Conservation (phyloP, 53 echinoderm and acorn worm genomes). For the Temnopleurus reevesii region DNA sequence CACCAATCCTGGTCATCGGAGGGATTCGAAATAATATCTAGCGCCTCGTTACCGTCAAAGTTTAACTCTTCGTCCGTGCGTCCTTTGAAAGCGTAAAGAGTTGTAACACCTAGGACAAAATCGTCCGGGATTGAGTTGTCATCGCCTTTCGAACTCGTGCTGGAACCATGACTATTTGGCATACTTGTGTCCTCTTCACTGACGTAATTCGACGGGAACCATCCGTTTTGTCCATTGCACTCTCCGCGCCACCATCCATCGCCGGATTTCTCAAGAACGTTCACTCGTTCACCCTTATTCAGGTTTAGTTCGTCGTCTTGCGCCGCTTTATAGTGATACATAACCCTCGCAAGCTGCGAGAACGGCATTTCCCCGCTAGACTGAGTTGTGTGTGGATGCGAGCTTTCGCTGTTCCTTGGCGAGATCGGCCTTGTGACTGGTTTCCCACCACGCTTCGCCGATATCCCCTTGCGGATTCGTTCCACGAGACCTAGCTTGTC, state of each 20-base stretch:
- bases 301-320: constrained; percentile 87
- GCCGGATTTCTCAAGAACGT: constrained; percentile 90
- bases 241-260: constrained; percentile 99
- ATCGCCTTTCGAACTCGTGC: constrained; percentile 78
- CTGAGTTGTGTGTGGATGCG: constrained; percentile 52
- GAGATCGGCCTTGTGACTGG: constrained; percentile 31
- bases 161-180: constrained; percentile 69
- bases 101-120: constrained; percentile 81
- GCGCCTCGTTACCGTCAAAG: constrained; percentile 82
- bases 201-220: constrained; percentile 99
- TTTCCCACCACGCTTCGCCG: constrained; percentile 19
- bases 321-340: constrained; percentile 78
- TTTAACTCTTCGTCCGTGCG: constrained; percentile 93
- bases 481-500: constrained; percentile 73
- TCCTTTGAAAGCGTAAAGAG: constrained; percentile 87
- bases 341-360: constrained; percentile 68
- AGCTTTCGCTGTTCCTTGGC: constrained; percentile 31
- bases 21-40: constrained; percentile 91
- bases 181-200: constrained; percentile 75
- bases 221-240: constrained; percentile 76
- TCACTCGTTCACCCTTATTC: constrained; percentile 77
- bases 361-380: constrained; percentile 59
- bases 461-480: constrained; percentile 56
- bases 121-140: constrained; percentile 76
- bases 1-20: constrained; percentile 97